Evolutionary conservation across 2,797 vertebrate genomes (phyloP).

Genomic region (Enteromius thamalakanensis): DNA sequence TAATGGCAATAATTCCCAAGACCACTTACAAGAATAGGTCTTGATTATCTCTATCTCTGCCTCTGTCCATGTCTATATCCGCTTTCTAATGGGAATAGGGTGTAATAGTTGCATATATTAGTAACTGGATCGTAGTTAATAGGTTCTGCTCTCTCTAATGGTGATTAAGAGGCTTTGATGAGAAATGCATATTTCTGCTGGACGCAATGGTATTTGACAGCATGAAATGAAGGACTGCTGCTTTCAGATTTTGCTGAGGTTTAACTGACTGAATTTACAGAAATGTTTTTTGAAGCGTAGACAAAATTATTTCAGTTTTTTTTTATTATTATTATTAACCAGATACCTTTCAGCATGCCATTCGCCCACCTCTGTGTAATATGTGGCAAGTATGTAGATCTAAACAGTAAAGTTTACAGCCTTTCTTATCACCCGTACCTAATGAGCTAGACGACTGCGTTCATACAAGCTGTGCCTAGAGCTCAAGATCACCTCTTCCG

Average conservation of each 20-base stretch:
- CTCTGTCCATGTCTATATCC: constrained; percentile 4
- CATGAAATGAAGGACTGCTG: constrained; percentile 1
- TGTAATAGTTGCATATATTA: constrained; percentile 20
- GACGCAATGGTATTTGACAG: constrained; percentile 13
- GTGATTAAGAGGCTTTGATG: constrained; percentile 3
- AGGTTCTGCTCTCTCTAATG: constrained; percentile 20
- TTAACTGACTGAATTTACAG: not conserved
- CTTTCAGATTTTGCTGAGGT: not conserved
- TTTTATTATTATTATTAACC: not conserved
- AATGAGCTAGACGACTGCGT: constrained; percentile 15
- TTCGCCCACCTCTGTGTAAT: not conserved
- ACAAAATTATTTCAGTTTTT: not conserved
- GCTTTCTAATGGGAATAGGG: not conserved
- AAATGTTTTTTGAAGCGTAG: not conserved
- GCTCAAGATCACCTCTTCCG: constrained; percentile 66
- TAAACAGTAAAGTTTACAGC: not conserved
- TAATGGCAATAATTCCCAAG: constrained; percentile 32
- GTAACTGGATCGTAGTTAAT: constrained; percentile 27
- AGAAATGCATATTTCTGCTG: constrained; percentile 12
- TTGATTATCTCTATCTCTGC: constrained; percentile 25
- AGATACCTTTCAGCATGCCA: not conserved
- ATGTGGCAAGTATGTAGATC: not conserved
- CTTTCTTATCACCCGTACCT: constrained; percentile 13
- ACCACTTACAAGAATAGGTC: constrained; percentile 33
- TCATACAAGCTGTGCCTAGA: constrained; percentile 3